A percentile compares a stretch with the other conserved stretches of the same genome.
phyloP scores from a whole-genome alignment of 2,888 invertebrate species.

The Tethea ocularis region DNA sequence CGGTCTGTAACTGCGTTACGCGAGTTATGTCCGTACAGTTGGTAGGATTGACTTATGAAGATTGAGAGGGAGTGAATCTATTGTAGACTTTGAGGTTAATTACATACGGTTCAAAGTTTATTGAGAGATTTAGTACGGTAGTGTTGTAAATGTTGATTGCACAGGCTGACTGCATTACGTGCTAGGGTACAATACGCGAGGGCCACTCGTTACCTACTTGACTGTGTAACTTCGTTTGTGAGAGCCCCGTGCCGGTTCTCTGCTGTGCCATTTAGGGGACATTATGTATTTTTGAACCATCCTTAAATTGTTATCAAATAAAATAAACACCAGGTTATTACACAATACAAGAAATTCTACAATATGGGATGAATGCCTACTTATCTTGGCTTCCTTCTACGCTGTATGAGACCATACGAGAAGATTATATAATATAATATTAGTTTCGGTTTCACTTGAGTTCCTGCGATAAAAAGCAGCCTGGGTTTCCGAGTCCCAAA shows the following conservation, averaged over 20 bases:
- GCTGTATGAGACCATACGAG: too few species aligned
- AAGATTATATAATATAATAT: too few species aligned
- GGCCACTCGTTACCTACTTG: constrained; percentile 82
- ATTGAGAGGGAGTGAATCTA: neutral
- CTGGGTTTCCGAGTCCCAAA: too few species aligned
- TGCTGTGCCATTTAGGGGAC: constrained; percentile 34
- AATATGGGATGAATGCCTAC: too few species aligned
- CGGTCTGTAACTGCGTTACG: constrained; percentile 72
- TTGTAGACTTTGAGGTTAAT: constrained; percentile 7
- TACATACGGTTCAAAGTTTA: constrained; percentile 24
- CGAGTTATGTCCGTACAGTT: constrained; percentile 35
- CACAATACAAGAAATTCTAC: too few species aligned
- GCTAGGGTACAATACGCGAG: constrained; percentile 59
- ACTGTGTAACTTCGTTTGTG: constrained; percentile 82
- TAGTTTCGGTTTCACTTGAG: too few species aligned
- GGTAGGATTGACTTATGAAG: constrained; percentile 25
- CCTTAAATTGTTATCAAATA: too few species aligned
- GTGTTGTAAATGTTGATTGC: constrained; percentile 23
- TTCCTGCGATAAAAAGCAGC: too few species aligned
- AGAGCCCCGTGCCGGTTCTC: constrained; percentile 49
- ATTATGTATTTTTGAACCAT: neutral
- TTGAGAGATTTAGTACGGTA: constrained; percentile 19
- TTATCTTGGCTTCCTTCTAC: too few species aligned
- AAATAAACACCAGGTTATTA: too few species aligned
- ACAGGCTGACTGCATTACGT: constrained; percentile 47